phyloP scores from a whole-genome alignment of 2,888 invertebrate species.

The Mythimna albipuncta region DNA sequence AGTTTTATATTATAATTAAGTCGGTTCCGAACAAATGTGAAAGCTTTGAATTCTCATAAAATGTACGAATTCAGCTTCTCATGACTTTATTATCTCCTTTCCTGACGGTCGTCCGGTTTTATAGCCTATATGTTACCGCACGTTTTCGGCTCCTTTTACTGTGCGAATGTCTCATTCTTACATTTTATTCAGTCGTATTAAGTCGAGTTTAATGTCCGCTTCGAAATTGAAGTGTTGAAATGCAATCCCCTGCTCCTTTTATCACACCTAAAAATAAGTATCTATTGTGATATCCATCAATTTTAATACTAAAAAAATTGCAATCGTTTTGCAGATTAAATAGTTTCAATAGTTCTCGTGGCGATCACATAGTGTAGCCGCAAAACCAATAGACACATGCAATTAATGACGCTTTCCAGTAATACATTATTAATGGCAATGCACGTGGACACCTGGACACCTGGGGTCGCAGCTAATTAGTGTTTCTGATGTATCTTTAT shows the following conservation, averaged over 20 bases:
- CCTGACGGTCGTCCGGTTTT: slow-evolving; percentile 57
- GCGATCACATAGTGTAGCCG: slow-evolving; percentile 29
- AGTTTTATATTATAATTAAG: slow-evolving; percentile 49
- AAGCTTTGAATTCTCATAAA: slow-evolving; percentile 55
- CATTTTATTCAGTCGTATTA: slow-evolving; percentile 45
- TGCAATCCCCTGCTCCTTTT: slow-evolving; percentile 7
- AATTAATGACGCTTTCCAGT: slow-evolving; percentile 58
- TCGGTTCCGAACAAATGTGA: slow-evolving; percentile 47
- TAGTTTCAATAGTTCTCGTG: slow-evolving; percentile 31
- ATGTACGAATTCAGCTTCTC: slow-evolving; percentile 44
- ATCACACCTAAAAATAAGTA: slow-evolving; percentile 4
- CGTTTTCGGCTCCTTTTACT: slow-evolving; percentile 53
- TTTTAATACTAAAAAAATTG: slow-evolving; percentile 6
- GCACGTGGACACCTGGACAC: slow-evolving; percentile 54
- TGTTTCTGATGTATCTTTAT: slow-evolving; percentile 36
- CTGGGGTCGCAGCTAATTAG: slow-evolving; percentile 50
- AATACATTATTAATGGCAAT: slow-evolving; percentile 58
- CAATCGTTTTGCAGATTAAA: slow-evolving; percentile 15
- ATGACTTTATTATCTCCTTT: slow-evolving; percentile 61
- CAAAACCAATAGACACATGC: slow-evolving; percentile 39
- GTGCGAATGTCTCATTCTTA: slow-evolving; percentile 49
- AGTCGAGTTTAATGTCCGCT: slow-evolving; percentile 36
- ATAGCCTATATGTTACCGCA: slow-evolving; percentile 52
- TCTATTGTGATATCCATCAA: slow-evolving; percentile 16
- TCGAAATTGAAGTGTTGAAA: slow-evolving; percentile 35